Percentiles rank a stretch among this genome's conserved stretches.
Evolutionary conservation across 2,113 vertebrate genomes (phyloP).

Genomic region (Microcebus griseorufus): DNA sequence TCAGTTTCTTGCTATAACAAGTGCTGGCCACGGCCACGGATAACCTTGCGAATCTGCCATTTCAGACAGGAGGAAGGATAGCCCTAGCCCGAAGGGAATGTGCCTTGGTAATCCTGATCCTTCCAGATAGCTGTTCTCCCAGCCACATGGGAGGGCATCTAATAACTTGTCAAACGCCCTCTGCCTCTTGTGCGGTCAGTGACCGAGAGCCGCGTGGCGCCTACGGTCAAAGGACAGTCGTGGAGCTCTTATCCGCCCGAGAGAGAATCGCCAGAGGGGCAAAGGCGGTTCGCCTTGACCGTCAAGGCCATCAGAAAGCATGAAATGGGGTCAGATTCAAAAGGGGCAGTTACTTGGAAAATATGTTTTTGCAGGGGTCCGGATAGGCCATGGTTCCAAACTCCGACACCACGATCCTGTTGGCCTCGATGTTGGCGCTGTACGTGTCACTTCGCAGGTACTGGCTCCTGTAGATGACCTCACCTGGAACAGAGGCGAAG

Average conservation of each 20-base stretch:
- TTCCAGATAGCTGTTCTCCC: background rate
- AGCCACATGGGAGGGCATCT: background rate
- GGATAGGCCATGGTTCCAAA: conserved; percentile 97
- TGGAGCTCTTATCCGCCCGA: background rate
- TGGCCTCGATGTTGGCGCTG: conserved; percentile 89
- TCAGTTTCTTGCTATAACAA: background rate
- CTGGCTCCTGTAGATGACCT: conserved; percentile 94
- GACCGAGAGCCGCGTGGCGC: rapidly evolving
- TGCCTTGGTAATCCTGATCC: background rate
- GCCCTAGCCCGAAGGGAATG: background rate
- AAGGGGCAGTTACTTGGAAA: conserved; percentile 89
- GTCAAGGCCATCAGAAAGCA: background rate
- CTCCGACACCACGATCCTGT: conserved; percentile 94
- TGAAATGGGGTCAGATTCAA: background rate
- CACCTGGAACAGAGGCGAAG: conserved; percentile 84
- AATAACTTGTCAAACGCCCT: background rate
- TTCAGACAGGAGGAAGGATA: background rate
- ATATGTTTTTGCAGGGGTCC: conserved; percentile 97
- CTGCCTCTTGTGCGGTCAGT: background rate
- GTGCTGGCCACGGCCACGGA: background rate
- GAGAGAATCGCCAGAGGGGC: background rate
- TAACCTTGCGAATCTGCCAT: background rate
- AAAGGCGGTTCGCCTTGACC: background rate
- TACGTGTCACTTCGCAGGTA: conserved; percentile 93
- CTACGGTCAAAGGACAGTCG: rapidly evolving